A percentile compares a stretch with the other conserved stretches of the same genome.
phyloP scores from a whole-genome alignment of 64 coral and sea anemone species.

The Porites australiensis region DNA sequence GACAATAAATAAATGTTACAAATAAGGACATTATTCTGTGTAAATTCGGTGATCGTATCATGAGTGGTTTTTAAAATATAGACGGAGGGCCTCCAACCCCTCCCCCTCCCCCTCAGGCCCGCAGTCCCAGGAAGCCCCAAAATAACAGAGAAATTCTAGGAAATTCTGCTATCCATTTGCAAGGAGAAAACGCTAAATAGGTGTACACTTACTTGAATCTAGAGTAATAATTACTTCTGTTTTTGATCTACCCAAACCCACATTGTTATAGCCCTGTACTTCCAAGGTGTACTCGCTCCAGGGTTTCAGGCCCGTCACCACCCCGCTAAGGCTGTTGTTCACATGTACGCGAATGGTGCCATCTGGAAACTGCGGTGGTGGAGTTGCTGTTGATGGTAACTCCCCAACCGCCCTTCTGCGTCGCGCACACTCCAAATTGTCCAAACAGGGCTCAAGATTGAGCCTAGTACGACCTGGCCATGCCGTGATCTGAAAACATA shows the following conservation, averaged over 20 bases:
- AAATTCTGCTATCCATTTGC: too few relatives aligned
- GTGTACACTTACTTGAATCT: slow-evolving; percentile 15
- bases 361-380: not conserved
- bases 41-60: too few relatives aligned
- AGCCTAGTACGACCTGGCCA: too few relatives aligned
- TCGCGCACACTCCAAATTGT: not conserved
- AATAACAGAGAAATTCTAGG: too few relatives aligned
- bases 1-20: too few relatives aligned
- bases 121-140: too few relatives aligned
- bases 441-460: not conserved
- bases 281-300: slow-evolving; percentile 7
- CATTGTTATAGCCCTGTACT: slow-evolving; percentile 22
- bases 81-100: too few relatives aligned
- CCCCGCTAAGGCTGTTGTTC: not conserved
- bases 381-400: not conserved
- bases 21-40: too few relatives aligned
- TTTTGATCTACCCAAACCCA: not conserved
- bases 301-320: not conserved
- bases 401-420: not conserved
- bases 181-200: too few relatives aligned
- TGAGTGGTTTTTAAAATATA: too few relatives aligned
- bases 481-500: too few relatives aligned
- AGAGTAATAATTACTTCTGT: not conserved
- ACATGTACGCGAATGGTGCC: not conserved
- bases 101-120: too few relatives aligned